Base-by-base conservation (phyloP, 2,113 vertebrate genomes). In the Centropristis striata region DNA sequence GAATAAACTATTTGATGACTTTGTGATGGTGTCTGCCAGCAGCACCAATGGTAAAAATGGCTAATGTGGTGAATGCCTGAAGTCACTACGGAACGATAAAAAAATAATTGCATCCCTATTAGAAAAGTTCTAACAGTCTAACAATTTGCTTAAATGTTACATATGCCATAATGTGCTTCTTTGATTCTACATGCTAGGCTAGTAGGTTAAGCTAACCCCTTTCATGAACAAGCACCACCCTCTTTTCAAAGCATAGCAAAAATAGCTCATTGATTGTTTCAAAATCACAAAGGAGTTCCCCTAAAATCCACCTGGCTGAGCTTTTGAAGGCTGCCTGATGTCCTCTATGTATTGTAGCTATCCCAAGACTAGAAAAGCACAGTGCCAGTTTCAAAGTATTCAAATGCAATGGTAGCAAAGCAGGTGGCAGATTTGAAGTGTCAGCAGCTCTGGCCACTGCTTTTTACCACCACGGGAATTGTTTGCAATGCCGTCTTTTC, bases 391-490 rank as follows among this genome's bases (percentile, higher is more conserved):
- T 80, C 18, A 69, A 79, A 65, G 32, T 54, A 57, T 70, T 74
- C 55, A 74, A 82, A 86, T 69, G 69, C 68, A 75, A 27, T 67
- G 70, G 49, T 28, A 42, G 60, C 77, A 65, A 84, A 85, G 79
- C 73, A 85, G 78, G 71, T 72, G 68, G 80, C 51, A 66, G 64
- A 76, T 80, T 2, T 59, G 15, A 77, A 70, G 60, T 49, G 79
- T 86, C 86, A 86, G 84, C 88, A 85, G 67, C 28, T 79, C 71
- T 42, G 49, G 63, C 39, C 36, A 72, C 69, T 61, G 70, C 51
- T 72, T 74, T 82, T 78, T 25, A 21, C 65, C 84, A 73, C 72
- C 54, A 50, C 75, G 64, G 81, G 86, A 86, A 80, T 77, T 77
- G 57, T 80, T 73, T 77, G 78, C 78, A 64, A 78, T 21, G 53